These are phyloP conservation scores for Copidosoma floridanum DNA, from an alignment of 1,140 invertebrate genomes.

Conservation along the genomic window DNA sequence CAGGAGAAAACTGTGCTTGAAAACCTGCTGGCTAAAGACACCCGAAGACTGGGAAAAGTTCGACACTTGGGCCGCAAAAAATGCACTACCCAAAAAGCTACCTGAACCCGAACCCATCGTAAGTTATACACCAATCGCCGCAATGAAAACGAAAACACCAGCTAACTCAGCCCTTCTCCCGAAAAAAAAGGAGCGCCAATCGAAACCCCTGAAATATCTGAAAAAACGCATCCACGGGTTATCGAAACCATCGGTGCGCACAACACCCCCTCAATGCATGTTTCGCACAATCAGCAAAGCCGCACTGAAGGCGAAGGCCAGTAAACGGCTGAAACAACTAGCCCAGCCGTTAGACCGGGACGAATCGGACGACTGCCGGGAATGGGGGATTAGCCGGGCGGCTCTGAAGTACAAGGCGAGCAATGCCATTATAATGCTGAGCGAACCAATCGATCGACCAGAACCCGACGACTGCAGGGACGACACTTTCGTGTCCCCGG, in stretches of 20 bases:
- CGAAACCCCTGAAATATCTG: not conserved
- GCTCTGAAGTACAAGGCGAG: slow-evolving; percentile 30
- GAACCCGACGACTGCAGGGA: slow-evolving; percentile 3
- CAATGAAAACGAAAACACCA: no score
- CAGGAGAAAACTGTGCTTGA: no score
- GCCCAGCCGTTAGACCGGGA: slow-evolving; percentile 18
- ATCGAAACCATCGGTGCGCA: no score
- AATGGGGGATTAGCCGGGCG: slow-evolving; percentile 17
- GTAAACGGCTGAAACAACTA: slow-evolving; percentile 25
- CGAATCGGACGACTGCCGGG: slow-evolving; percentile 4
- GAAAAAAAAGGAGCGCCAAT: not conserved
- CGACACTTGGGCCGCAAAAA: slow-evolving; percentile 34
- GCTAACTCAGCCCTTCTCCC: no score
- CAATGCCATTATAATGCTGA: slow-evolving; percentile 23
- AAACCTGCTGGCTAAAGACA: slow-evolving; percentile 37
- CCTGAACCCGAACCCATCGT: slow-evolving; percentile 31
- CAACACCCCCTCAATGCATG: not conserved
- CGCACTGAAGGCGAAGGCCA: slow-evolving; percentile 23
- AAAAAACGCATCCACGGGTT: not conserved
- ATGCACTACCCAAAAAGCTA: slow-evolving; percentile 32
- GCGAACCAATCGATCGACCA: slow-evolving; percentile 1
- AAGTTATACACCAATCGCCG: not conserved
- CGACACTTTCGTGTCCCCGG: not conserved
- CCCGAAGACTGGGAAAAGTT: slow-evolving; percentile 38
- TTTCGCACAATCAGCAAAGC: not conserved